A percentile compares a stretch with the other conserved stretches of the same genome.
phyloP scores from a whole-genome alignment of 2,113 vertebrate species.

The Dascyllus trimaculatus region DNA sequence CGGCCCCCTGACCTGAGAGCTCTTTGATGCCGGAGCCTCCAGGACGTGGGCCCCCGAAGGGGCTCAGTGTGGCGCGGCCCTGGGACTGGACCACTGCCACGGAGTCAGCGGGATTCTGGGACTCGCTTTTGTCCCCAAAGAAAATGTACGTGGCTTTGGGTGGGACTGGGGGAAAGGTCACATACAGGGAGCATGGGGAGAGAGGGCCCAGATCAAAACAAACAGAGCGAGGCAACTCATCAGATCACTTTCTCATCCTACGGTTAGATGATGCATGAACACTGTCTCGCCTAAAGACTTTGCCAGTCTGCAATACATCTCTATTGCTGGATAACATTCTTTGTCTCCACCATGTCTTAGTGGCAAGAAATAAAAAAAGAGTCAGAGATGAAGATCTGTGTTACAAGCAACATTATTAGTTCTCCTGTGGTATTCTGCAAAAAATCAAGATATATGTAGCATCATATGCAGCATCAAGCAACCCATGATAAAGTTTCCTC shows the following conservation, averaged over 20 bases:
- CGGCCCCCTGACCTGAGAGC: constrained; percentile 62
- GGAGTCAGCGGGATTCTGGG: constrained; percentile 61
- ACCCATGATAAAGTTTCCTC: background rate
- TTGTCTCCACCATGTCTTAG: too few relatives aligned
- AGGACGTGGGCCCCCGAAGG: constrained; percentile 54
- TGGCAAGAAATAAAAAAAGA: too few relatives aligned
- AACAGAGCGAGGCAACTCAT: constrained; percentile 43
- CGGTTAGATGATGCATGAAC: constrained; percentile 12
- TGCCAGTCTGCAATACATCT: background rate
- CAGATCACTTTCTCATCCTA: constrained; percentile 48
- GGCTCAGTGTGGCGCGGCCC: constrained; percentile 57
- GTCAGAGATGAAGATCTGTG: too few relatives aligned
- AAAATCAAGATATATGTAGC: too few relatives aligned
- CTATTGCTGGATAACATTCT: background rate
- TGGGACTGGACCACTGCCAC: constrained; percentile 59
- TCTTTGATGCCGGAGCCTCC: constrained; percentile 78
- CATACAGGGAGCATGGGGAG: constrained; percentile 60
- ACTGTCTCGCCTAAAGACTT: background rate
- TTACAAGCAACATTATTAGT: too few relatives aligned
- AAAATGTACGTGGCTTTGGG: constrained; percentile 82
- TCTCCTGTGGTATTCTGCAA: too few relatives aligned
- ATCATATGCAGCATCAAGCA: background rate
- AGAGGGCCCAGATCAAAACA: constrained; percentile 65
- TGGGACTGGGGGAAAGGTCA: constrained; percentile 64
- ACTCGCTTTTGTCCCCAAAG: constrained; percentile 78